phyloP scores from a whole-genome alignment of 2,797 vertebrate species.

The Gobionotothen gibberifrons region DNA sequence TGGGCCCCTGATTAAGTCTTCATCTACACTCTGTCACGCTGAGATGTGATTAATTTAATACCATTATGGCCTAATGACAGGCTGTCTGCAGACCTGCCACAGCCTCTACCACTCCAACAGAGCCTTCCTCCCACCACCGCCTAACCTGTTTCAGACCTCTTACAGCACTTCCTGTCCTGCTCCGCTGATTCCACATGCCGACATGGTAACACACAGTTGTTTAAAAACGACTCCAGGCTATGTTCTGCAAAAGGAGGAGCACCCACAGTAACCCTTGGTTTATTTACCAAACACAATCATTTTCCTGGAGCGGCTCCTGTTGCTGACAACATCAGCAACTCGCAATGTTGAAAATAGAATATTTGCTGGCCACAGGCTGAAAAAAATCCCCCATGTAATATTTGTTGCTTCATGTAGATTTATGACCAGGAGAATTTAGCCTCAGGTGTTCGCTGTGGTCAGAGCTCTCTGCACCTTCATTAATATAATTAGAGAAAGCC shows the following conservation, averaged over 20 bases:
- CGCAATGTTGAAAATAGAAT: slow-evolving; percentile 43
- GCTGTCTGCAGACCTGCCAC: slow-evolving; percentile 84
- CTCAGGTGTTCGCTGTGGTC: slow-evolving; percentile 71
- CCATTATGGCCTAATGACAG: slow-evolving; percentile 89
- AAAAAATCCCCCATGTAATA: slow-evolving; percentile 35
- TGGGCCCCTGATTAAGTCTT: slow-evolving; percentile 88
- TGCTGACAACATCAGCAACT: slow-evolving; percentile 52
- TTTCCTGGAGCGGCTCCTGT: slow-evolving; percentile 55
- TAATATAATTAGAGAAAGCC: slow-evolving; percentile 72
- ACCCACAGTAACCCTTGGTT: slow-evolving; percentile 62
- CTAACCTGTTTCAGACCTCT: slow-evolving; percentile 52
- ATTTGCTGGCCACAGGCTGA: slow-evolving; percentile 37
- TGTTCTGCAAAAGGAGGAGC: slow-evolving; percentile 45
- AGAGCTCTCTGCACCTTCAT: slow-evolving; percentile 70
- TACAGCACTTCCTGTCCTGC: slow-evolving; percentile 40
- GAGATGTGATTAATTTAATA: slow-evolving; percentile 90
- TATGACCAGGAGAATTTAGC: slow-evolving; percentile 63
- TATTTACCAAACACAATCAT: slow-evolving; percentile 71
- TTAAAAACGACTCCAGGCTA: slow-evolving; percentile 43
- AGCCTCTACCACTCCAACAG: slow-evolving; percentile 53
- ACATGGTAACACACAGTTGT: slow-evolving; percentile 51
- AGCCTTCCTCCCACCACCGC: slow-evolving; percentile 61
- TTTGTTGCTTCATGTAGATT: slow-evolving; percentile 59
- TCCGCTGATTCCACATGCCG: slow-evolving; percentile 54
- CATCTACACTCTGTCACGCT: slow-evolving; percentile 88